Conservation (phyloP, 2,113 vertebrate genomes). For the Oryzias melastigma region DNA sequence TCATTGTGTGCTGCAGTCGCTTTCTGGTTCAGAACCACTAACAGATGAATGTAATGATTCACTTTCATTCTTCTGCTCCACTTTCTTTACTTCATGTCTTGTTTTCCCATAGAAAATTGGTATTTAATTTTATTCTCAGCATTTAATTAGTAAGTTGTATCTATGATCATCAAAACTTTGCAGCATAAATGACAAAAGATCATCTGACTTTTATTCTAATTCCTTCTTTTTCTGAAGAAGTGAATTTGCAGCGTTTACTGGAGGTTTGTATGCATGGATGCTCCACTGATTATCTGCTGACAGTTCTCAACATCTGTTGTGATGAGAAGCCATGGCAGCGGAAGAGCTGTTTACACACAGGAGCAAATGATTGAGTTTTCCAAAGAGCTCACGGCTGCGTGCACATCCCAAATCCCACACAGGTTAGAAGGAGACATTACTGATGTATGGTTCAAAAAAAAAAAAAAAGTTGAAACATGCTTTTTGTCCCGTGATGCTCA, state of each 20-base stretch:
- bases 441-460: neutral
- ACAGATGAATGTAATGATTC: slow-evolving; percentile 62
- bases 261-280: neutral
- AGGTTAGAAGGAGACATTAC: neutral
- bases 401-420: neutral
- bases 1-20: slow-evolving; percentile 27
- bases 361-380: neutral
- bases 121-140: slow-evolving; percentile 43
- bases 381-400: neutral
- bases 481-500: neutral
- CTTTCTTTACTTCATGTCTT: slow-evolving; percentile 42
- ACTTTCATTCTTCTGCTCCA: slow-evolving; percentile 51
- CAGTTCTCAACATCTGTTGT: neutral
- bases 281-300: neutral
- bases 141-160: too few relatives aligned
- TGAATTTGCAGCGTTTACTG: neutral
- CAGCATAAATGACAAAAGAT: too few relatives aligned
- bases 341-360: neutral
- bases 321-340: neutral
- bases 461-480: neutral
- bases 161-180: too few relatives aligned
- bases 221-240: too few relatives aligned
- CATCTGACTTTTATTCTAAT: too few relatives aligned
- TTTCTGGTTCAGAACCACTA: slow-evolving; percentile 48
- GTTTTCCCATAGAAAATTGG: slow-evolving; percentile 45